These are phyloP conservation scores for Brachyptera risi DNA, from an alignment of 2,888 invertebrate species.

Conservation along the genomic window DNA sequence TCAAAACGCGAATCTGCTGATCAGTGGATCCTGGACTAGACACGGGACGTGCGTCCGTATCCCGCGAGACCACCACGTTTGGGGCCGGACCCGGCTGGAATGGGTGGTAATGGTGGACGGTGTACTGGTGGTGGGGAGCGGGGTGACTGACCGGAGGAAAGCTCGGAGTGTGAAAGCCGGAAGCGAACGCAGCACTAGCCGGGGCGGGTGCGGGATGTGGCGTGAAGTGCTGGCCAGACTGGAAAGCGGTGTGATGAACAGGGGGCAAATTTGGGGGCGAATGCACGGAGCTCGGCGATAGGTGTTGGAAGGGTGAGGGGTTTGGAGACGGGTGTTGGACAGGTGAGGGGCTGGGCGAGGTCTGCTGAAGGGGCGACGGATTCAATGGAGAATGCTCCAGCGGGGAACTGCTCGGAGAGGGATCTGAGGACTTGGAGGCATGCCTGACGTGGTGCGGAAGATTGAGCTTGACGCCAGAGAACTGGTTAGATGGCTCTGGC, in stretches of 20 bases:
- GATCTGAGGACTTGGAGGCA: constrained; percentile 20
- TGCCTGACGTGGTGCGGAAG: neutral
- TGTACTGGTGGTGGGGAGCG: constrained; percentile 38
- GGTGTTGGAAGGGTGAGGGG: constrained; percentile 33
- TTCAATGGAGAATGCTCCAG: neutral
- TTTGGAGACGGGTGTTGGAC: constrained; percentile 33
- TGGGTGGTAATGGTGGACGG: constrained; percentile 37
- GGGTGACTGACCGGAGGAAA: neutral
- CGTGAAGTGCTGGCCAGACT: neutral
- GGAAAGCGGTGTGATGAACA: neutral
- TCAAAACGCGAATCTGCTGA: constrained; percentile 83
- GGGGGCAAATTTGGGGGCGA: constrained; percentile 5
- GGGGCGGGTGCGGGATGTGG: constrained; percentile 5
- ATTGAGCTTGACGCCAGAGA: neutral
- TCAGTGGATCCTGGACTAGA: constrained; percentile 48
- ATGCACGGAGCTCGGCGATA: neutral
- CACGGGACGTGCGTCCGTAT: constrained; percentile 27
- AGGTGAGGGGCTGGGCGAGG: neutral
- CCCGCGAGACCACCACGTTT: constrained; percentile 30
- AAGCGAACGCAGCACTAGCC: too few relatives aligned
- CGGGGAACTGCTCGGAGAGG: constrained; percentile 36
- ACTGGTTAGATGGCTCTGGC: neutral
- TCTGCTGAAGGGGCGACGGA: neutral
- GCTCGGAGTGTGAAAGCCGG: too few relatives aligned
- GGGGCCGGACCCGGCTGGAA: constrained; percentile 26